A percentile compares a stretch with the other conserved stretches of the same genome.
phyloP scores from a whole-genome alignment of 53 echinoderm and acorn worm species.

The Holothuria scabra region DNA sequence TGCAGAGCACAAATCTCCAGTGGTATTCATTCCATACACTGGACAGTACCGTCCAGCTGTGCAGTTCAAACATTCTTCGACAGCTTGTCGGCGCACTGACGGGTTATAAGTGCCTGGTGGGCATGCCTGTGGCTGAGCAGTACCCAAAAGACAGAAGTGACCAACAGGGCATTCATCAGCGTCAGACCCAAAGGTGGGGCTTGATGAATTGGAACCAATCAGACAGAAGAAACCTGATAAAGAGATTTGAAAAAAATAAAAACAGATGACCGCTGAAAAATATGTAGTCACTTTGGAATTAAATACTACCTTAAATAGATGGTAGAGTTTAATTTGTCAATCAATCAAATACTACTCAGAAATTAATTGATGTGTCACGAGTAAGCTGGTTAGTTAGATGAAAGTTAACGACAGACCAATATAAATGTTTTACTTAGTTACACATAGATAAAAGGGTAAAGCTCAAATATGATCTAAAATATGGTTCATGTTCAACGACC shows the following conservation, averaged over 20 bases:
- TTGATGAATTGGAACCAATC: constrained; percentile 92
- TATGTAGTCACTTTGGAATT: background rate
- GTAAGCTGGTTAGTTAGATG: too few relatives aligned
- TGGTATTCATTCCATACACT: constrained; percentile 82
- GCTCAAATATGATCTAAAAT: too few relatives aligned
- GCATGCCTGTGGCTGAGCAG: constrained; percentile 89
- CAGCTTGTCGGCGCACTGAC: constrained; percentile 62
- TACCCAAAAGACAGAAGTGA: constrained; percentile 82
- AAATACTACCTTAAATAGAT: too few relatives aligned
- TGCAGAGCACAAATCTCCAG: constrained; percentile 62
- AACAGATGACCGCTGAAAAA: background rate
- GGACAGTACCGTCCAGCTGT: constrained; percentile 83
- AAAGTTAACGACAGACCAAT: too few relatives aligned
- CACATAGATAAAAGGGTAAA: too few relatives aligned
- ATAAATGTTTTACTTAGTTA: too few relatives aligned
- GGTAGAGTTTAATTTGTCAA: too few relatives aligned
- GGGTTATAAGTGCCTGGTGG: constrained; percentile 98
- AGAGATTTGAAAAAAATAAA: background rate
- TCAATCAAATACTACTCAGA: too few relatives aligned
- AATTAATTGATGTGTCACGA: too few relatives aligned
- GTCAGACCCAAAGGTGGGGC: constrained; percentile 74
- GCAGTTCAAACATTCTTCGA: constrained; percentile 85
- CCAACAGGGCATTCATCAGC: constrained; percentile 95
- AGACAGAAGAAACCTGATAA: constrained; percentile 77
- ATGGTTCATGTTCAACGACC: too few relatives aligned